Evolutionary conservation across 1,140 invertebrate species (phyloP), one percentile per base, ranked within the genome.

Genomic region (Leptonema lineaticorne): DNA sequence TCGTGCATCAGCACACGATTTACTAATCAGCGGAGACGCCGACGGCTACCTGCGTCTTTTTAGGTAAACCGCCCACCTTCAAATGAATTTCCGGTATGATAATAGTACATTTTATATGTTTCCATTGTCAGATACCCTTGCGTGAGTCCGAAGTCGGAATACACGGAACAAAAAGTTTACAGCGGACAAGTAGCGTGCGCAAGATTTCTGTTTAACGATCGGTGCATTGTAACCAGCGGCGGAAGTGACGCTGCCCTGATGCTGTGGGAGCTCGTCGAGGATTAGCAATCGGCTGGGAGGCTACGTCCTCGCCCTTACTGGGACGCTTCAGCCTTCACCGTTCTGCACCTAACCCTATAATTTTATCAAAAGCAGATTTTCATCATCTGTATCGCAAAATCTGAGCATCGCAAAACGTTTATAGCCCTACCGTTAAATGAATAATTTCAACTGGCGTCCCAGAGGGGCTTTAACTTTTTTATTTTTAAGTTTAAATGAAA

Each of bases 211-310:
- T 92, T 88, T 81, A 92, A 93, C 74, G 93, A 96, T 78, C 87
- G 91, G 30, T 91, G 92, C 69, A 81, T 97, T 14, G 89, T 96
- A 8, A 94, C 92, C 0, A 90, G 93, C 5, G 94, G 95, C 20
- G 94, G 94, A n/a, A 90, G 89, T 73, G 95, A 97, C 77, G 94
- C 92, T 56, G 88, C 93, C 41, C 85, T 97, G 3, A 93, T 97
- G 91, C 86, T 96, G 72, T 97, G 94, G 95, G 90, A 93, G 78
- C 81, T 95, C 64, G 88, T 92, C 70, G 91, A 91, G 76, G 90
- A 92, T 78, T 91, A 89, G 80, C 80, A 79, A 69, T 72, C 66
- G 63, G 74, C 66, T 16, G 71, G 74, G 74, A 75, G 67, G 76
- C 75, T 75, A 71, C 75, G 71, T 72, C 76, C 72, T 18, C 75